Conservation (phyloP, 2,797 vertebrate genomes). For the Atherinosoma microstoma region DNA sequence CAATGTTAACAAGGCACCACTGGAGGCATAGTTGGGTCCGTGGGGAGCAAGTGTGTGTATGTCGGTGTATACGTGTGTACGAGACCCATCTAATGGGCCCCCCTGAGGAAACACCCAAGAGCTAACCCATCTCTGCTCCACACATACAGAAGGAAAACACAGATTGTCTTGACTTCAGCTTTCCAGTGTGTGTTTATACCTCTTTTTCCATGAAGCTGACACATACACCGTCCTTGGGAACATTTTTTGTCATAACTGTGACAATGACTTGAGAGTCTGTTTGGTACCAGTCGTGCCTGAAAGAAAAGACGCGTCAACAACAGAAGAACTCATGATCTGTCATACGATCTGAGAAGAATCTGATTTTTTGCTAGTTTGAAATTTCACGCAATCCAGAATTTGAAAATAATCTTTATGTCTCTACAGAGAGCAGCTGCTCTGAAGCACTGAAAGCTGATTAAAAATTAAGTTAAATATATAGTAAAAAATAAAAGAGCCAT, state of each 20-base stretch:
- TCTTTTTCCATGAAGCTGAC: slow-evolving; percentile 89
- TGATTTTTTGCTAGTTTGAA: background rate
- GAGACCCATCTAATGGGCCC: slow-evolving; percentile 74
- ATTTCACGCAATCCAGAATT: background rate
- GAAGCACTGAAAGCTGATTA: background rate
- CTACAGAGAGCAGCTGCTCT: background rate
- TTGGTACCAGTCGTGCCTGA: slow-evolving; percentile 97
- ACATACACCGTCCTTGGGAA: slow-evolving; percentile 87
- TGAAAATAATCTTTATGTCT: background rate
- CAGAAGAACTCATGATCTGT: background rate
- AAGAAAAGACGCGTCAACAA: slow-evolving; percentile 2
- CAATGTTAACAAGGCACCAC: slow-evolving; percentile 82
- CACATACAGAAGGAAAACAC: slow-evolving; percentile 25
- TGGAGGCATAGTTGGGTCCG: slow-evolving; percentile 76
- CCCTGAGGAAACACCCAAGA: slow-evolving; percentile 74
- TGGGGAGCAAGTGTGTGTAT: slow-evolving; percentile 54
- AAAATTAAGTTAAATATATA: slow-evolving; percentile 15
- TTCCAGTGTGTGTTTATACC: slow-evolving; percentile 79
- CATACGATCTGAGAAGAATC: background rate
- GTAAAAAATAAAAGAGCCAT: slow-evolving; percentile 1
- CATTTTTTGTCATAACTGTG: slow-evolving; percentile 93
- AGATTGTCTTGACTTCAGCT: slow-evolving; percentile 9
- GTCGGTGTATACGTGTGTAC: slow-evolving; percentile 15
- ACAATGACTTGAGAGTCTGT: slow-evolving; percentile 96
- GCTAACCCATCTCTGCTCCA: slow-evolving; percentile 60